Base-by-base conservation (phyloP, 2,888 invertebrate genomes). In the Agrotis segetum region DNA sequence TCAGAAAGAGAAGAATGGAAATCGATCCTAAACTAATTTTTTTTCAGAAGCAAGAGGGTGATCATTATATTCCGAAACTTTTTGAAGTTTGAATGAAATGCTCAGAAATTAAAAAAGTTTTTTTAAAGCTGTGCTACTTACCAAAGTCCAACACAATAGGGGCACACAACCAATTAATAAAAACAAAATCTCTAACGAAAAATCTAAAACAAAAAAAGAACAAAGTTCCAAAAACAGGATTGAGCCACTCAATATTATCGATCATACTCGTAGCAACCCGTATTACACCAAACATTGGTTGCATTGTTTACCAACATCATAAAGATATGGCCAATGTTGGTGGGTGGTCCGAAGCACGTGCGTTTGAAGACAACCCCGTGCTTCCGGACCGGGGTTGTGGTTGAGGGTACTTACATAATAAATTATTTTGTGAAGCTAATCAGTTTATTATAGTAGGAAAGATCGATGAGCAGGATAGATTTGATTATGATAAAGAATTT, bases 291-390 rank as follows among this genome's bases (percentile, higher is more conserved):
- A 81, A 85, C 74, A 77, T 77, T 77, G 81, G 71, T 49, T 53
- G 63, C 71, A 80, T 85, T 88, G 88, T 88, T 85, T 87, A 83
- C 84, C 81, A 80, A 86, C 83, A 84, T 73, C 14, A 67, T 58
- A 77, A 53, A 69, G 61, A 72, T 74, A 78, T 74, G 70, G 65
- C 70, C 73, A 75, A 80, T 77, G 49, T 67, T 75, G 67, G 79
- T 85, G 88, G 87, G 88, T 89, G 88, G 88, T 87, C 88, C 21
- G 0, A 76, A 73, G 71, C 81, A 81, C 81, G 81, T 84, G 79
- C 74, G 46, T 70, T 62, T 46, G 44, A 59, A 70, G 59, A 77
- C 62, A 81, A 80, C 75, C 76, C 53, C 53, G 81, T 40, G 34
- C 88, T 89, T 89, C 90, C 89, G 88, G 88, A 65, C 58, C 40